Percentiles rank a stretch among this genome's conserved stretches.
Conservation (phyloP, 1,140 invertebrate species). For the Zaprionus lachaisei region DNA sequence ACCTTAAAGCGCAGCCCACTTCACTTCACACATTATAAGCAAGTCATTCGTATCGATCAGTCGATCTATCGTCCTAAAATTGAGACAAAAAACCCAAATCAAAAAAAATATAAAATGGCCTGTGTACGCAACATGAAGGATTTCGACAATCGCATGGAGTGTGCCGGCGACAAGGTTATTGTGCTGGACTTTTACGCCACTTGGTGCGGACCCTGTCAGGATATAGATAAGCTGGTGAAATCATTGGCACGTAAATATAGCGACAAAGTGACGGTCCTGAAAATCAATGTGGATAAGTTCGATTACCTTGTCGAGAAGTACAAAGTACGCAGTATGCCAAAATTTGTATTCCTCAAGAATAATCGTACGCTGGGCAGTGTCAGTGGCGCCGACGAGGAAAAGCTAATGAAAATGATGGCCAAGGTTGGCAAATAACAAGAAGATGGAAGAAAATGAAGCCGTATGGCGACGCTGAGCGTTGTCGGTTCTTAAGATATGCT, state of each 20-base stretch:
- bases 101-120: not conserved
- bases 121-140: not conserved
- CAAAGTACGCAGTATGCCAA: not conserved
- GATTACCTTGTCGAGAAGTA: not conserved
- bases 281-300: slow-evolving; percentile 1
- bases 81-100: not conserved
- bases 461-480: not conserved
- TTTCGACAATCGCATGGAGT: not conserved
- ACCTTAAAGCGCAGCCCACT: no score
- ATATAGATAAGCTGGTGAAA: not conserved
- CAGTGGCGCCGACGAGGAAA: not conserved
- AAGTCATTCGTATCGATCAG: no score
- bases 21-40: no score
- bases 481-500: not conserved
- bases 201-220: not conserved
- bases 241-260: not conserved
- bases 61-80: not conserved
- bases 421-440: slow-evolving; percentile 2
- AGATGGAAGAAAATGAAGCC: no score
- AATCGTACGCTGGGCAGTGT: not conserved
- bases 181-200: not conserved
- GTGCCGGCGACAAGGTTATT: slow-evolving; percentile 1
- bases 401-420: not conserved
- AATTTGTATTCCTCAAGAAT: not conserved
- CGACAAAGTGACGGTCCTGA: not conserved